Evolutionary conservation across 2,797 vertebrate genomes (phyloP), one percentile per base, ranked within the genome.

Genomic region (Buphagus erythrorhynchus): DNA sequence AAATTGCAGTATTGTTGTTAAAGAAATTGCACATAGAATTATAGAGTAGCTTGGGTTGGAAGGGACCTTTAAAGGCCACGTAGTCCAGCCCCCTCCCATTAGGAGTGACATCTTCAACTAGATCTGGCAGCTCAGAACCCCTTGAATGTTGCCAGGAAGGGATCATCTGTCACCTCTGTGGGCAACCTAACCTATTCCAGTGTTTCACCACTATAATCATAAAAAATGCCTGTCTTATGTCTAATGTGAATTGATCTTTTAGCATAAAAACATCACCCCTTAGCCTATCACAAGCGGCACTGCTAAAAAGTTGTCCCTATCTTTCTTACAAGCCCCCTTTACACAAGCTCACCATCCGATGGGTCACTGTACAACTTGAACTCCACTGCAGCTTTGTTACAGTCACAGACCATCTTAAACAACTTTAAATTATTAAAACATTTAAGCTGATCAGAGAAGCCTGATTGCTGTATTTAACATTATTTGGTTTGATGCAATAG

Each of bases 321-420:
- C 16, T 36, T 49, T 84, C 26, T 54, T 49, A 7, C 3, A n/a
- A 55, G 13, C 18, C 9, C 11, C 9, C 11, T 72, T 52, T 45
- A 28, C 22, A 10, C 2, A 1, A 59, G n/a, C n/a, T 77, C 8
- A 5, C 28, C 2, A 0, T 61, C 29, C 19, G 12, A 21, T 2
- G 7, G 8, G 6, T 75, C 36, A 21, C 20, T 10, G 13, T 24
- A 29, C 46, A 16, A 2, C 49, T 58, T 62, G 51, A 73, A 14
- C 6, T 22, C 38, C 3, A 10, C 11, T 71, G 31, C 36, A 51
- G 46, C 54, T 84, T 16, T 67, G 10, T 88, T 63, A 25, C 1
- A 35, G n/a, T n/a, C 25, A 19, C 26, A 57, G 16, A 20, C n/a
- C 1, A 4, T 76, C 42, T 83, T 49, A 71, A 94, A 58, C 75